Base-by-base conservation (phyloP, 2,113 vertebrate genomes). In the Lates calcarifer region DNA sequence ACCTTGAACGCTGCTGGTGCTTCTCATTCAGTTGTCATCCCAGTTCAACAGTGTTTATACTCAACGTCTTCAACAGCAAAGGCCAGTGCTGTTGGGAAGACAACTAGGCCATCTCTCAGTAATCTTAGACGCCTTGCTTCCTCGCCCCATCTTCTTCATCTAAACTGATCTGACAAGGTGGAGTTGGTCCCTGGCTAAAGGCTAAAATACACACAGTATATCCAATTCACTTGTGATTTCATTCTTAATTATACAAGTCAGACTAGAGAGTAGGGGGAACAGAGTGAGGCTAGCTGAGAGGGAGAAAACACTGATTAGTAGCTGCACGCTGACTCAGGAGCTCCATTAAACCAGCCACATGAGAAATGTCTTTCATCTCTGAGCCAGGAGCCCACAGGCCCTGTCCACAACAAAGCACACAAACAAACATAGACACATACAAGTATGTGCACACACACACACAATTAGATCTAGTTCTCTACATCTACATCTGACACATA, bases 341-440 rank as follows among this genome's bases (percentile, higher is more conserved):
- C 86, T 82, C 41, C 74, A 77, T 80, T 88, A 84, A 92, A 91
- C 63, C 87, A 86, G 74, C 87, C 90, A 91, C 87, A 92, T 82
- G 81, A 88, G 76, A 90, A 86, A 81, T 35, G 64, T 73, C 89
- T 91, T 91, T 93, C 88, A 92, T 91, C 89, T 92, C 37, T 11
- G 80, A 92, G 83, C 75, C 81, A 79, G 83, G 60, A 92, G 85
- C 68, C 90, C 87, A 88, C 74, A 86, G 83, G 76, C 88, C 87
- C 72, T 4, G 33, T 86, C 87, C 91, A 92, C 87, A 90, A 90
- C 89, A 91, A 84, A 89, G 82, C 66, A 39, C 69, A 78, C 47
- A 47, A 31, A 76, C 87, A 83, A 66, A 88, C 77, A 74, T 35
- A 73, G 37, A 77, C 61, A 55, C 41, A 77, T 56, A 60, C 63